A percentile compares a stretch with the other conserved stretches of the same genome.
Evolutionary conservation across 1,140 invertebrate species (phyloP).

Genomic region (Augochlora pura): DNA sequence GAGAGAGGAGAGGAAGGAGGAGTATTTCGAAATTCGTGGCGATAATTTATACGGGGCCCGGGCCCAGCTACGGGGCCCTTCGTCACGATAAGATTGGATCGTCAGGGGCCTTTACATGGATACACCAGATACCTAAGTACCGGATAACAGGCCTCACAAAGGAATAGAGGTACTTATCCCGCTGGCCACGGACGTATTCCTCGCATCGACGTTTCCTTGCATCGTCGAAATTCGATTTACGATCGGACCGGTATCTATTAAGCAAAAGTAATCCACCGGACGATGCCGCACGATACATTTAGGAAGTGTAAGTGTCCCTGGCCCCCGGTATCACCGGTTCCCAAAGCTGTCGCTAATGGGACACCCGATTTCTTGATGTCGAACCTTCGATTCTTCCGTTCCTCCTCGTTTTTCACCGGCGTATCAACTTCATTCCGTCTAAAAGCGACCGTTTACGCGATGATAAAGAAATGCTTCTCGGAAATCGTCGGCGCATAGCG

Average conservation of each 20-base stretch:
- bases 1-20: constrained; percentile 24
- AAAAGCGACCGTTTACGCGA: neutral
- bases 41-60: constrained; percentile 65
- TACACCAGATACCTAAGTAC: constrained; percentile 57
- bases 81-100: constrained; percentile 69
- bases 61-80: constrained; percentile 46
- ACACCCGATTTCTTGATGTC: constrained; percentile 6
- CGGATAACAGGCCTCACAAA: constrained; percentile 58
- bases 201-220: constrained; percentile 42
- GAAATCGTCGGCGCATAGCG: too few species aligned
- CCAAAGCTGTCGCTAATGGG: constrained; percentile 22
- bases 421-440: neutral
- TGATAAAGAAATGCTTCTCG: neutral
- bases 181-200: neutral
- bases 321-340: constrained; percentile 9
- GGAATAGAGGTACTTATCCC: constrained; percentile 42
- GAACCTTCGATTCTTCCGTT: neutral
- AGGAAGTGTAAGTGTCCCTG: too few species aligned
- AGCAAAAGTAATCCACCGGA: constrained; percentile 38
- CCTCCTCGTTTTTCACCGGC: neutral
- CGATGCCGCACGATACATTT: constrained; percentile 9
- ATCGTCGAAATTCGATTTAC: constrained; percentile 48
- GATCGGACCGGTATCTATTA: constrained; percentile 27
- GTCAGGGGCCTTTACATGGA: constrained; percentile 57
- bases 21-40: constrained; percentile 65